Conservation (phyloP, 2,888 invertebrate genomes). For the Calameuta idolon region DNA sequence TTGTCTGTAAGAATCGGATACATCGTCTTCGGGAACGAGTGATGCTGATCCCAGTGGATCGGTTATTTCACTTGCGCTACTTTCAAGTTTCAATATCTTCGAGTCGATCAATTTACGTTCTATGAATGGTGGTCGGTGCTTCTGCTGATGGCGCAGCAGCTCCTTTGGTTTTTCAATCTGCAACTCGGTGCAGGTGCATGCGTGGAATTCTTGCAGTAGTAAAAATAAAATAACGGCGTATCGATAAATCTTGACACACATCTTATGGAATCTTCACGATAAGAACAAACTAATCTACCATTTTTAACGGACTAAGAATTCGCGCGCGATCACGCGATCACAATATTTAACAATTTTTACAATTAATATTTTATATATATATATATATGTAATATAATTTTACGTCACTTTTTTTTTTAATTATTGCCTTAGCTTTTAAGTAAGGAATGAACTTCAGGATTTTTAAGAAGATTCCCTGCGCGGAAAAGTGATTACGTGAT, state of each 20-base stretch:
- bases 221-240: conserved; percentile 29
- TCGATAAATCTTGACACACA: conserved; percentile 19
- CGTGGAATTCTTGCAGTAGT: conserved; percentile 20
- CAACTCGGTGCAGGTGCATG: conserved; percentile 27
- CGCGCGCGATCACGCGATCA: conserved; percentile 3
- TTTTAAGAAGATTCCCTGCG: no score
- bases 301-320: not conserved
- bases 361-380: no score
- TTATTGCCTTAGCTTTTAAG: not conserved
- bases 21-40: not conserved
- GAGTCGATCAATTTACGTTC: conserved; percentile 49
- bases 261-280: conserved; percentile 15
- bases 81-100: not conserved
- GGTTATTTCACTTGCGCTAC: not conserved
- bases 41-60: not conserved
- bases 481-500: no score
- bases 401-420: not conserved
- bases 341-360: not conserved
- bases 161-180: conserved; percentile 49
- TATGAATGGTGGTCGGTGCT: conserved; percentile 54
- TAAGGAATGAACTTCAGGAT: not conserved
- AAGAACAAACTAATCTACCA: conserved; percentile 1
- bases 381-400: not conserved
- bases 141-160: conserved; percentile 56
- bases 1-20: not conserved